Base-by-base conservation (phyloP, 2,113 vertebrate genomes). In the zebrafish (Danio rerio) region DNA sequence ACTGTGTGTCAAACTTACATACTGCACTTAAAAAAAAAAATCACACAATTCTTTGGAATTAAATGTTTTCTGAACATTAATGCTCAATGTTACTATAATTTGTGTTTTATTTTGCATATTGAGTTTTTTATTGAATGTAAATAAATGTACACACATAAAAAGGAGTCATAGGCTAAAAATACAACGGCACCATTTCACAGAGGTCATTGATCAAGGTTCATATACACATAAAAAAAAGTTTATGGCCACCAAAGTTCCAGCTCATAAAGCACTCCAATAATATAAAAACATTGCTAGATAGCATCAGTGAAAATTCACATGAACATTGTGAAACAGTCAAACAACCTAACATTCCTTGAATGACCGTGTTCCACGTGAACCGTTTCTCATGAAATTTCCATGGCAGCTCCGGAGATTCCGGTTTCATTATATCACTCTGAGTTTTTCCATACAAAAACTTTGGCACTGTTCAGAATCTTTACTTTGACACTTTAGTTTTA, bases 401-500 rank as follows among this genome's bases (percentile, higher is more conserved):
- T 58, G 70, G 40, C 43, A 10, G 56, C 5, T 62, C 13, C 58
- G 9, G 18, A 62, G 58, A 62, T 62, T 66, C 15, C 16, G 21
- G 49, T 42, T 66, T 52, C 7, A 55, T 53, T 53, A 50, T 53
- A 63, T 78, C 47, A 65, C 21, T 78, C n/a, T 52, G 9, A 47
- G 13, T 16, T 65, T 43, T 53, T 50, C 16, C 10, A 6, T n/a
- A 5, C 31, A 20, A 62, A 73, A 69, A 81, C 31, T 75, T 75
- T 63, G 69, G 70, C 59, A 74, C 15, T 56, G 31, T 65, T 73
- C 70, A 50, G 58, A 75, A 82, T 75, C 59, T 66, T 15, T 82
- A 52, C 80, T 81, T 81, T 61, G 58, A 65, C 70, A 74, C 58
- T 56, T 82, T 55, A 55, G 47, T 56, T 79, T 55, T 79, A 66